Evolutionary conservation across 2,888 invertebrate species (phyloP).

Genomic region (Drosophila merina): DNA sequence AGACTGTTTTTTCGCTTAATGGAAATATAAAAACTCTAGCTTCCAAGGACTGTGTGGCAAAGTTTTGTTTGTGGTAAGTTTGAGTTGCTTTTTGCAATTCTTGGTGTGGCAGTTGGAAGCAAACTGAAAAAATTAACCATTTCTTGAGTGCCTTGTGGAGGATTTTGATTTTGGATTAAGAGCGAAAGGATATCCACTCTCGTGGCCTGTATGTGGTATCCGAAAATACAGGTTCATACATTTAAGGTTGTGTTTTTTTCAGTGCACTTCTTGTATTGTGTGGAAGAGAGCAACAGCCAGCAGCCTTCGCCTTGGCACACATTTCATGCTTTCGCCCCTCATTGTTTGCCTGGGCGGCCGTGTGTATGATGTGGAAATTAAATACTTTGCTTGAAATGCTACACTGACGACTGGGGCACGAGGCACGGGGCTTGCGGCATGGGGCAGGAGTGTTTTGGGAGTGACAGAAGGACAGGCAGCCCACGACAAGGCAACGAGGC

Average conservation of each 20-base stretch:
- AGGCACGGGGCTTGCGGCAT: not conserved
- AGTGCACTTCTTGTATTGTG: slow-evolving; percentile 4
- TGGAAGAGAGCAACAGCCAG: slow-evolving; percentile 32
- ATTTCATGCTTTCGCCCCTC: slow-evolving; percentile 59
- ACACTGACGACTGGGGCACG: slow-evolving; percentile 56
- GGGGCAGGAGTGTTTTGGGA: slow-evolving; percentile 15
- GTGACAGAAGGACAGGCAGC: slow-evolving; percentile 25
- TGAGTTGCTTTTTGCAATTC: not conserved
- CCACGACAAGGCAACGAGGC: slow-evolving; percentile 46
- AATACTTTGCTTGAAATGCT: slow-evolving; percentile 78
- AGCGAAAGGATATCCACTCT: not conserved
- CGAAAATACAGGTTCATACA: not conserved
- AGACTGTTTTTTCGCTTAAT: not conserved
- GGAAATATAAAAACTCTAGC: not conserved
- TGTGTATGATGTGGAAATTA: slow-evolving; percentile 68
- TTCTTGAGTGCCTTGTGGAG: too few species aligned
- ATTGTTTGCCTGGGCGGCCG: slow-evolving; percentile 49
- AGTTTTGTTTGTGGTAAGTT: not conserved
- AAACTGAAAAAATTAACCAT: not conserved
- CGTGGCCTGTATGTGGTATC: not conserved
- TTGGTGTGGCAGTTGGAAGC: not conserved
- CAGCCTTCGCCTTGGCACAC: slow-evolving; percentile 80
- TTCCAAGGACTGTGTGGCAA: not conserved
- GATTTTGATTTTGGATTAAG: not conserved
- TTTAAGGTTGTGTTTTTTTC: not conserved